These are phyloP conservation scores for Sebastolobus alascanus DNA, from an alignment of 2,797 vertebrate species.

Conservation along the genomic window DNA sequence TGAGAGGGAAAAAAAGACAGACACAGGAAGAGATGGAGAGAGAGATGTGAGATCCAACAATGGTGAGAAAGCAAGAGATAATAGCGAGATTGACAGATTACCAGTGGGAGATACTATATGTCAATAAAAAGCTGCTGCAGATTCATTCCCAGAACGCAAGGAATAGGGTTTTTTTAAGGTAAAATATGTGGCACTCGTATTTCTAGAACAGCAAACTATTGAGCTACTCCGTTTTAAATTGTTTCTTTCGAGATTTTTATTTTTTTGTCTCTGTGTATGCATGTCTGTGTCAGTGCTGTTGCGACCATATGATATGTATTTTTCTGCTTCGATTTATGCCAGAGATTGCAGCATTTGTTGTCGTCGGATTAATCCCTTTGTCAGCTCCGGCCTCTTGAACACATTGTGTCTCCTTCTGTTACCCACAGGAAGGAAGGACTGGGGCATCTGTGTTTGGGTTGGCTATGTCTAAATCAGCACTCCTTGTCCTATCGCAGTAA, in stretches of 20 bases:
- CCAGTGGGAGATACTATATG: constrained; percentile 61
- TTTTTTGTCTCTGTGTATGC: constrained; percentile 40
- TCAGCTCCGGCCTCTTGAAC: constrained; percentile 83
- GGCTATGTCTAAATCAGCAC: constrained; percentile 87
- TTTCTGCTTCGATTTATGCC: constrained; percentile 71
- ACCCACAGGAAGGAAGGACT: constrained; percentile 82
- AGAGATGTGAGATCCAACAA: constrained; percentile 61
- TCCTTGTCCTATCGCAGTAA: constrained; percentile 75
- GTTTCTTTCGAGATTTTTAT: constrained; percentile 30
- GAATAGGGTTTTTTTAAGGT: constrained; percentile 22
- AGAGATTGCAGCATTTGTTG: constrained; percentile 79
- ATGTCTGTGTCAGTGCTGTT: constrained; percentile 52
- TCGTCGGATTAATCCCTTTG: constrained; percentile 83
- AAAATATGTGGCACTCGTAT: constrained; percentile 34
- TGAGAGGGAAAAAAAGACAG: constrained; percentile 42
- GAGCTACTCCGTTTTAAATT: constrained; percentile 23
- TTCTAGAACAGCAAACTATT: constrained; percentile 21
- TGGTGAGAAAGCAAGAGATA: constrained; percentile 61
- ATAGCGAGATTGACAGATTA: constrained; percentile 73
- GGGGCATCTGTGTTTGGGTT: constrained; percentile 85
- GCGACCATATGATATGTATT: constrained; percentile 78
- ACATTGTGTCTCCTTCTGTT: constrained; percentile 87
- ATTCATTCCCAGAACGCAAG: constrained; percentile 31
- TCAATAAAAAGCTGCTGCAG: constrained; percentile 54
- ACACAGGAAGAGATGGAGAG: constrained; percentile 58